Evolutionary conservation across 2,888 invertebrate genomes (phyloP), one percentile per base, ranked within the genome.

Genomic region (Oscheius myriophilus): DNA sequence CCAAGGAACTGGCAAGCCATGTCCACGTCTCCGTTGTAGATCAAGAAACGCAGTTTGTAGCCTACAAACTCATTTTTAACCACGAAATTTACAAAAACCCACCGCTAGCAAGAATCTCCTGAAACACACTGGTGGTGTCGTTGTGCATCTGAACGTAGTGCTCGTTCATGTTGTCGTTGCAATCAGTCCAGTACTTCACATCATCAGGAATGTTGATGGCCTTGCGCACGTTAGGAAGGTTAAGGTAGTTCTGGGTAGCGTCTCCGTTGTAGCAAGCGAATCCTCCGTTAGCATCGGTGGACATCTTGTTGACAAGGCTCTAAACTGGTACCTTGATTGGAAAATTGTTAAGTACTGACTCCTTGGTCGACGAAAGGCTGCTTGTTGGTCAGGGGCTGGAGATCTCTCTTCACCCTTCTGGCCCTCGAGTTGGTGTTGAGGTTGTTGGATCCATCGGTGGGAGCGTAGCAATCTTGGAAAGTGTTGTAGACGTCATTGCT

Each of bases 21-120:
- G 55, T 83, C 83, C 18, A 76, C 82, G 58, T 83, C 83, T 63
- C 83, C 83, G 67, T 83, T 83, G 68, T 83, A 83, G 65, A 83
- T 79, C 53, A 83, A 67, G 70, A 80, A 71, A 26, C 69, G 63
- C 16, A 74, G 59, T 61, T 70, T 70, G 53, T 76, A 79, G 18
- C 57, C 69, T 16, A 70, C n/a, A n/a, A n/a, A n/a, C n/a, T n/a
- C n/a, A n/a, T n/a, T n/a, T n/a, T n/a, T n/a, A n/a, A n/a, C n/a
- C n/a, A n/a, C n/a, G 43, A 14, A 51, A 11, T 7, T 45, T 51
- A 57, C 7, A 45, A 9, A 6, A 33, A 59, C 43, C 12, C n/a
- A 54, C 55, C 39, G 25, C 25, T 54, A 16, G 33, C 49, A 2
- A 72, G 52, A 55, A 81, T 81, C 12, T 64, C 57, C 21, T 75